A percentile compares a stretch with the other conserved stretches of the same genome.
Conservation (phyloP, 2,797 vertebrate species). For the Diceros bicornis region DNA sequence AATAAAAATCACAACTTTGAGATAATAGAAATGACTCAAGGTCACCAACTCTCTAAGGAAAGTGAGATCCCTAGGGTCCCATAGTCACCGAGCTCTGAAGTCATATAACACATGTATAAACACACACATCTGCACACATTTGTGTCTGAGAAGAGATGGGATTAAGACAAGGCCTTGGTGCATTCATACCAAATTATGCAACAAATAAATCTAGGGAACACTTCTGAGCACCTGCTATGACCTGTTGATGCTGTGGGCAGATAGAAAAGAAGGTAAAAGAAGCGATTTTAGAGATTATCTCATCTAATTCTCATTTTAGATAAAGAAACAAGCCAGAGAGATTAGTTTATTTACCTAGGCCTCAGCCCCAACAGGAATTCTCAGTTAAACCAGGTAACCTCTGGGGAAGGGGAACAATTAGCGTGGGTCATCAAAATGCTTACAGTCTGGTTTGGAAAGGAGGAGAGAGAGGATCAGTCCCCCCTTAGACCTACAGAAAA, state of each 20-base stretch:
- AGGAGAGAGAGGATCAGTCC: background rate
- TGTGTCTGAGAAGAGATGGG: background rate
- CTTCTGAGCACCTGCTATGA: background rate
- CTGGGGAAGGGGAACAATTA: background rate
- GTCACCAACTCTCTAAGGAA: slow-evolving; percentile 35
- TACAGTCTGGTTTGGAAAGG: background rate
- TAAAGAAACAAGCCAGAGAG: background rate
- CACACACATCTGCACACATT: background rate
- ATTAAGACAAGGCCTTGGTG: background rate
- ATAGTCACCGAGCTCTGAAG: background rate
- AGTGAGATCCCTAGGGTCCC: background rate
- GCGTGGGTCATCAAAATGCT: background rate
- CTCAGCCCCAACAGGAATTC: background rate
- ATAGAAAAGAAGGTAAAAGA: background rate
- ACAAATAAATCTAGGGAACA: background rate
- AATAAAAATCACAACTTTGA: background rate
- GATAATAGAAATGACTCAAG: background rate
- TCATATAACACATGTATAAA: background rate
- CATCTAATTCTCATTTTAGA: background rate
- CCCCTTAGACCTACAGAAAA: background rate
- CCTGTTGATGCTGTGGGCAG: background rate
- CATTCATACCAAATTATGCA: background rate
- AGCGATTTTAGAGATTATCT: background rate
- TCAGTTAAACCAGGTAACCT: background rate
- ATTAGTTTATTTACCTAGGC: background rate